Conservation (phyloP, 2,888 invertebrate species). For the Eremobia ochroleuca region DNA sequence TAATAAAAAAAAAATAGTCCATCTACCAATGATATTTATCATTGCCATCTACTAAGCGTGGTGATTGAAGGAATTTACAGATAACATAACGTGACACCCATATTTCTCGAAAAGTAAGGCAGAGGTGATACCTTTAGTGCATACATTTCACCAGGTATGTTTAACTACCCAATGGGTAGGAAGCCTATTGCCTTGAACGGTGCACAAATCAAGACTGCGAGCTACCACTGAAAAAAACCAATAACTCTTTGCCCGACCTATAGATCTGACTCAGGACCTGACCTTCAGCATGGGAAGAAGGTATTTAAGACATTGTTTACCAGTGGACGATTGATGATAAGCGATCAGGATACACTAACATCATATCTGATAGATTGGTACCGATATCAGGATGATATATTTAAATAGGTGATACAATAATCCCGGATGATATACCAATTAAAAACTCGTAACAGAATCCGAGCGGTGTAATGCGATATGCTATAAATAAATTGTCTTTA, state of each 20-base stretch:
- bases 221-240: background rate
- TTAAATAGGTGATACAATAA: constrained; percentile 24
- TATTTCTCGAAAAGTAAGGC: background rate
- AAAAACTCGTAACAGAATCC: constrained; percentile 33
- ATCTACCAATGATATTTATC: too few species aligned
- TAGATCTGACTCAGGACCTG: too few species aligned
- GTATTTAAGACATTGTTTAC: background rate
- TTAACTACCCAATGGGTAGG: too few species aligned
- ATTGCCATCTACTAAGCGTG: background rate
- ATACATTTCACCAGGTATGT: background rate
- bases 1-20: too few species aligned
- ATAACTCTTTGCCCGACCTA: background rate
- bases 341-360: background rate
- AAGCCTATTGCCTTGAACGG: background rate
- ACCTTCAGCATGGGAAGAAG: background rate
- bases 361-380: constrained; percentile 18
- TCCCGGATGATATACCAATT: constrained; percentile 38
- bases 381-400: constrained; percentile 2
- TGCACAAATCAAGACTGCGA: background rate
- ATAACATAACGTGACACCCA: too few species aligned
- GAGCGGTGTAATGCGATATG: background rate
- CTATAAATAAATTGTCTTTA: constrained; percentile 30
- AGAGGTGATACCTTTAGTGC: background rate
- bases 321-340: background rate
- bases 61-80: background rate